phyloP scores from a whole-genome alignment of 2,888 invertebrate species.

The Cosmopolites sordidus region DNA sequence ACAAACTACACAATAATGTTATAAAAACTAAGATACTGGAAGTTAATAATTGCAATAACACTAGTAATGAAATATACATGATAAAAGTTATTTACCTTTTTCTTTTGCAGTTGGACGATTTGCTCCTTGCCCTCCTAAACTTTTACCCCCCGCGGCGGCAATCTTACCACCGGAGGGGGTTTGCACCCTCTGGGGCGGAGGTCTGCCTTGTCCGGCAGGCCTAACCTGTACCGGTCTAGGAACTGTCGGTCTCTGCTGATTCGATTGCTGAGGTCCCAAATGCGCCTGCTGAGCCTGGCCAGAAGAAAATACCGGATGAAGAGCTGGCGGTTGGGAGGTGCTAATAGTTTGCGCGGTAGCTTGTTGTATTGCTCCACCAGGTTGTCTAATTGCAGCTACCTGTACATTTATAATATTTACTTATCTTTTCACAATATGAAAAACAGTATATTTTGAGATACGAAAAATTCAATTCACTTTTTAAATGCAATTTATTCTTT shows the following conservation, averaged over 20 bases:
- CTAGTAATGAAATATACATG: too few species aligned
- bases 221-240: constrained; percentile 32
- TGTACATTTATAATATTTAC: constrained; percentile 24
- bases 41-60: too few species aligned
- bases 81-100: constrained; percentile 27
- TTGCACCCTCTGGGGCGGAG: constrained; percentile 40
- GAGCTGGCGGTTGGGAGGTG: constrained; percentile 47
- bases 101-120: constrained; percentile 36
- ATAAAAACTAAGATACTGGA: too few species aligned
- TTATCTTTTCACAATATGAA: too few species aligned
- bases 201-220: constrained; percentile 31
- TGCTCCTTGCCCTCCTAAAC: constrained; percentile 22
- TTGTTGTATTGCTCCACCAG: constrained; percentile 32
- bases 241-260: constrained; percentile 29
- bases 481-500: too few species aligned
- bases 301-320: constrained; percentile 46
- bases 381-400: constrained; percentile 45
- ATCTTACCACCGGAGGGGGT: constrained; percentile 29
- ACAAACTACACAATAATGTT: too few species aligned
- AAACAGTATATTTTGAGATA: too few species aligned
- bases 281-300: constrained; percentile 26
- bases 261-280: constrained; percentile 7
- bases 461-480: too few species aligned
- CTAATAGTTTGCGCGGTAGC: constrained; percentile 41
- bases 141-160: constrained; percentile 24